Conservation (phyloP, 2,888 invertebrate species). For the Tetheella fluctuosa region DNA sequence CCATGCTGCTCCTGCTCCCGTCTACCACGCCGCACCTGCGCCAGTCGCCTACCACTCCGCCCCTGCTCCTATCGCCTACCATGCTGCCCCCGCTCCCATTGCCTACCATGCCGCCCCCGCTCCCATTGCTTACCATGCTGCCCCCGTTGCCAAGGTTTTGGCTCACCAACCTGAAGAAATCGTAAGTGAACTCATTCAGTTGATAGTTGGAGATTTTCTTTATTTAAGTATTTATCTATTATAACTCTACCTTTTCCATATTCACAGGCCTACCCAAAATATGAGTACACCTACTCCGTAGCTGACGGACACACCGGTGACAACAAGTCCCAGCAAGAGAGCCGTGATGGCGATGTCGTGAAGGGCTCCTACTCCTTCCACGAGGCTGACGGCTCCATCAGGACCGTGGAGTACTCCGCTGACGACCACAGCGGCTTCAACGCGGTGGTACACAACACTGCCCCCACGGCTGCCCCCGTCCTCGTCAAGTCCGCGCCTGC, state of each 20-base stretch:
- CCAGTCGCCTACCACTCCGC: conserved; percentile 39
- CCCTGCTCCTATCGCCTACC: conserved; percentile 35
- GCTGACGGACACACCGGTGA: conserved; percentile 80
- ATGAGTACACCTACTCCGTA: conserved; percentile 77
- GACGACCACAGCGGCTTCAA: conserved; percentile 76
- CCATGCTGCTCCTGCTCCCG: conserved; percentile 34
- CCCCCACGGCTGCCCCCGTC: conserved; percentile 50
- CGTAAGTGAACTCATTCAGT: conserved; percentile 32
- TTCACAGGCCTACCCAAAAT: conserved; percentile 76
- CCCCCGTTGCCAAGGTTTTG: conserved; percentile 38
- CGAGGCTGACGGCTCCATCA: conserved; percentile 79
- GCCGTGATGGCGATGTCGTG: conserved; percentile 75
- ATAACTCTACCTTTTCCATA: background rate
- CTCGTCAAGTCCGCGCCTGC: conserved; percentile 45
- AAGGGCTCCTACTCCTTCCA: conserved; percentile 77
- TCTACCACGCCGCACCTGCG: conserved; percentile 60
- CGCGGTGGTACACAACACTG: conserved; percentile 58
- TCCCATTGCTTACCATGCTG: conserved; percentile 37
- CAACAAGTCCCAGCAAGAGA: conserved; percentile 78
- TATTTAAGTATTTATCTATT: too few species aligned
- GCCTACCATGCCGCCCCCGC: conserved; percentile 33
- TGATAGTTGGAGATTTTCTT: background rate
- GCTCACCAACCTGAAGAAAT: conserved; percentile 48
- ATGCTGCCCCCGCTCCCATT: conserved; percentile 39
- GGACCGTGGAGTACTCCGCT: conserved; percentile 77